phyloP scores from a whole-genome alignment of 2,888 invertebrate genomes.

The Tholera decimalis region DNA sequence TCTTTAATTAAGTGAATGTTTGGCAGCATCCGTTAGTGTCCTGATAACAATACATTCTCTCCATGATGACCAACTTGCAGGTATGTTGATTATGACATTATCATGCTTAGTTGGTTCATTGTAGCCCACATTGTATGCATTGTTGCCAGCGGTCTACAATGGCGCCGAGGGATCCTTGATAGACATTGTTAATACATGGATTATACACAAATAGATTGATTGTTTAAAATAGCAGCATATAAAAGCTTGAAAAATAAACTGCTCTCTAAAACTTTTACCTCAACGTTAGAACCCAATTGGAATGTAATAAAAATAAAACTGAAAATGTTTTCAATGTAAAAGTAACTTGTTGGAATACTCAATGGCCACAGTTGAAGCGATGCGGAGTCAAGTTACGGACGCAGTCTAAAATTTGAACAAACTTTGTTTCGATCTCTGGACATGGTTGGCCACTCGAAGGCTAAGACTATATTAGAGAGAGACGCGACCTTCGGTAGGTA shows the following conservation, averaged over 20 bases:
- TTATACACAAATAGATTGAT: background rate
- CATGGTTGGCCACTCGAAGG: slow-evolving; percentile 76
- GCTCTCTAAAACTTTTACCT: slow-evolving; percentile 19
- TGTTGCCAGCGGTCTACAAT: slow-evolving; percentile 30
- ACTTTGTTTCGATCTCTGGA: slow-evolving; percentile 79
- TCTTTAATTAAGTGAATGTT: background rate
- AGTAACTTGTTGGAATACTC: slow-evolving; percentile 63
- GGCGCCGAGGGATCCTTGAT: slow-evolving; percentile 18
- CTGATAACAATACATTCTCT: slow-evolving; percentile 14
- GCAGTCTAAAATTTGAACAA: slow-evolving; percentile 77
- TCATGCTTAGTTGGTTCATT: slow-evolving; percentile 19
- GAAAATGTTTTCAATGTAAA: slow-evolving; percentile 53
- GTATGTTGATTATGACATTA: slow-evolving; percentile 36
- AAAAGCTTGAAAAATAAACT: background rate
- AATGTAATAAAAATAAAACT: slow-evolving; percentile 54
- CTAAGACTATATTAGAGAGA: background rate
- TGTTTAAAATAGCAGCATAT: background rate
- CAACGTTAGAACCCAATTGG: slow-evolving; percentile 22
- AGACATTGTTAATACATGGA: slow-evolving; percentile 12
- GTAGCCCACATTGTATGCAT: slow-evolving; percentile 21
- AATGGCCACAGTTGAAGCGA: slow-evolving; percentile 58
- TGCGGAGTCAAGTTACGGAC: slow-evolving; percentile 71
- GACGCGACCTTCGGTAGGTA: background rate
- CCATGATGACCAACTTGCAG: slow-evolving; percentile 7
- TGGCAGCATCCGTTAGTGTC: slow-evolving; percentile 6